Base-by-base conservation (phyloP, 1,140 invertebrate species). In the Drosophila tropicalis region DNA sequence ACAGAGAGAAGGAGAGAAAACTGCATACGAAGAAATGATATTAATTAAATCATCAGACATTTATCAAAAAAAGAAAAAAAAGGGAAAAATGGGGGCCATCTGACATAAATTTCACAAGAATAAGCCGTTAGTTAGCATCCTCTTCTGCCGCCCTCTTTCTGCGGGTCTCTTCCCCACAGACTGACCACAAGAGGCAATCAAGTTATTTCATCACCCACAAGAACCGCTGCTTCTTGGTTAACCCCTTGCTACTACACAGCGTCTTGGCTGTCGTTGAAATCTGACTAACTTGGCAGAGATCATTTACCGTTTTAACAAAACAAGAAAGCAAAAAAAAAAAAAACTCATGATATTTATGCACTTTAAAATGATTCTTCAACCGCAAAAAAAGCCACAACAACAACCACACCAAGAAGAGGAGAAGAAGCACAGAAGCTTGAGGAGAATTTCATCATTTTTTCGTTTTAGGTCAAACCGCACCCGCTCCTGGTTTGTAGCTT, bases 391-490 rank as follows among this genome's bases (percentile, higher is more conserved):
- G n/a, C 67, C 67, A 62, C 69, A 19, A 47, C 62, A 60, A 63
- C 25, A 41, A 72, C 55, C 54, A 44, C 51, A 61, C 64, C n/a
- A 70, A 67, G 67, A 75, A 67, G 19, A 63, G 60, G 62, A 65
- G 60, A 62, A 74, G 67, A 75, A 74, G 62, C 47, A 58, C 47
- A 55, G 67, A 76, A 79, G 78, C 76, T 76, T 71, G 29, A 72
- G 58, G 61, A 51, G 77, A 79, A 66, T 87, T 82, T 82, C 66
- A 86, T 79, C 83, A 87, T 87, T 78, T 75, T 29, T 55, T 44
- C 44, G 81, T 87, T 87, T 87, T 87, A 76, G 84, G 84, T 87
- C 84, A 84, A 89, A 87, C 80, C 84, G 76, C 84, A 87, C 72
- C 77, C 72, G 76, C 68, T 75, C 40, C 68, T 62, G 44, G 15